Percentiles rank a stretch among this genome's conserved stretches.
Evolutionary conservation across 2,797 vertebrate genomes (phyloP).

Genomic region (Paramormyrops hopkinsi): DNA sequence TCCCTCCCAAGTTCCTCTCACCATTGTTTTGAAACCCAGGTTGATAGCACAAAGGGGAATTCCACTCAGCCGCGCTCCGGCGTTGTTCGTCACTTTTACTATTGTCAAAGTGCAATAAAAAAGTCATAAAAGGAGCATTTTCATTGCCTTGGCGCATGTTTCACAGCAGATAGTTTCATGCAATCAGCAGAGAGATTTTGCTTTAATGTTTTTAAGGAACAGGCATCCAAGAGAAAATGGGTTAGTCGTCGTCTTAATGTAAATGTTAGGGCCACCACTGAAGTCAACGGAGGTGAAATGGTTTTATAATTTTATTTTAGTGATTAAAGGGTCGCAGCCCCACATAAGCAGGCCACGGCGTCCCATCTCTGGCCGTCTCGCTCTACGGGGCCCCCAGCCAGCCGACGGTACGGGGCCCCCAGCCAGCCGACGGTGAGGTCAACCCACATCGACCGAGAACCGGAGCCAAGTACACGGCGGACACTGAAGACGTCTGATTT

Average conservation of each 20-base stretch:
- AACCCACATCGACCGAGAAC: neutral
- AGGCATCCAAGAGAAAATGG: neutral
- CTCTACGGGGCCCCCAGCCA: neutral
- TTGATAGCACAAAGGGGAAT: neutral
- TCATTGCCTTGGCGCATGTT: neutral
- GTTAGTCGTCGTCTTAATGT: neutral
- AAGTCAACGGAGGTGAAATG: neutral
- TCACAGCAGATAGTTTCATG: neutral
- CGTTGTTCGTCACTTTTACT: neutral
- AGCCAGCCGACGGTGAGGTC: neutral
- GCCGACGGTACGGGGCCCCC: neutral
- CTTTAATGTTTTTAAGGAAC: neutral
- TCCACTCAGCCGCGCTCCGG: neutral
- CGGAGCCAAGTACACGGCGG: neutral
- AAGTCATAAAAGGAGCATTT: neutral
- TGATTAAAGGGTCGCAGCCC: neutral
- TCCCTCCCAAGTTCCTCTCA: neutral
- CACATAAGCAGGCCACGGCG: neutral
- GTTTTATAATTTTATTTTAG: constrained; percentile 3
- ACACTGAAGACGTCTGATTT: neutral
- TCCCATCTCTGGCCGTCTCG: neutral
- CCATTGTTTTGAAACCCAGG: neutral
- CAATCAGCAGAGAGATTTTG: neutral
- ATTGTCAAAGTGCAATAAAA: neutral
- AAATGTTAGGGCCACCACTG: neutral